These are phyloP conservation scores for Yponomeuta malinellus DNA, from an alignment of 2,888 invertebrate genomes.

Conservation along the genomic window DNA sequence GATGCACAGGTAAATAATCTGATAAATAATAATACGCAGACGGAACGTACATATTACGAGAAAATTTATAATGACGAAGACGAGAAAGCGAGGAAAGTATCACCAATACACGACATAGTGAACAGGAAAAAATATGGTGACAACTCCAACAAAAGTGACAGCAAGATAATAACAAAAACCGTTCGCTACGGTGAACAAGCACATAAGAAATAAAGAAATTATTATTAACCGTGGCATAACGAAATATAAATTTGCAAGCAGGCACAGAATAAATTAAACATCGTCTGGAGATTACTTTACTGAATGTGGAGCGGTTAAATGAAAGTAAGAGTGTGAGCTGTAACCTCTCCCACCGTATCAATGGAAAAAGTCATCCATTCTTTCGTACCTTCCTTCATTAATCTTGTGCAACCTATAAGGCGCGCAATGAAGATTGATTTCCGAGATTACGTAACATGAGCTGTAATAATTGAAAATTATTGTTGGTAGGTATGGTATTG, in stretches of 20 bases:
- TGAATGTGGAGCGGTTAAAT: slow-evolving; percentile 8
- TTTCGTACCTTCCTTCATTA: slow-evolving; percentile 14
- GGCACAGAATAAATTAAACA: slow-evolving; percentile 25
- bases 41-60: background rate
- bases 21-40: background rate
- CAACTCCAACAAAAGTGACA: background rate
- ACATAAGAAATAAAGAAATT: background rate
- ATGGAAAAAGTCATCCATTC: slow-evolving; percentile 3
- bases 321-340: slow-evolving; percentile 15
- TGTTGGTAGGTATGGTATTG: slow-evolving; percentile 1
- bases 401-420: slow-evolving; percentile 18
- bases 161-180: background rate
- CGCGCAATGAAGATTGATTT: slow-evolving; percentile 23
- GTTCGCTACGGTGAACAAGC: background rate
- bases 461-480: background rate
- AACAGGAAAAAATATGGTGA: background rate
- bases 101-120: background rate
- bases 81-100: background rate
- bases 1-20: background rate
- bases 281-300: slow-evolving; percentile 21
- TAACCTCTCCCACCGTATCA: slow-evolving; percentile 17
- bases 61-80: background rate
- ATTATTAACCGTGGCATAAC: background rate
- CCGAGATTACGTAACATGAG: slow-evolving; percentile 8
- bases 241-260: slow-evolving; percentile 22